Evolutionary conservation across 2,888 invertebrate genomes (phyloP).

Genomic region (Aricia artaxerxes): DNA sequence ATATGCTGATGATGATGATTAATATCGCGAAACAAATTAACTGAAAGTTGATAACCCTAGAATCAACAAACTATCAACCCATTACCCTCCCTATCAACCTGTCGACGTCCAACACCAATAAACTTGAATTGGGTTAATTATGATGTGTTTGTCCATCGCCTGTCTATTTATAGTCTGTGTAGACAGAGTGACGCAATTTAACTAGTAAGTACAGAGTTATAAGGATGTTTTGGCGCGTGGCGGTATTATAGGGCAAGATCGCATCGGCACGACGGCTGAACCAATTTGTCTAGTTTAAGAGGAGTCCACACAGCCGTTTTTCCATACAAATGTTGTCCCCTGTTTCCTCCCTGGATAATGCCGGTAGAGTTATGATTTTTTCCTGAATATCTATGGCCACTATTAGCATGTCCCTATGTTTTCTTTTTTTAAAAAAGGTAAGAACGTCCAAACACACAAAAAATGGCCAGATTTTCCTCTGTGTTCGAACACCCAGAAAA

Average conservation of each 20-base stretch:
- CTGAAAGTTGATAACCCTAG: neutral
- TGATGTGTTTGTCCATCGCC: conserved; percentile 15
- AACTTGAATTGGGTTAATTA: conserved; percentile 21
- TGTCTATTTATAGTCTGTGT: conserved; percentile 11
- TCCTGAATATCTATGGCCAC: too few relatives aligned
- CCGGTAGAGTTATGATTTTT: too few relatives aligned
- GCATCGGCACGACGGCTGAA: too few relatives aligned
- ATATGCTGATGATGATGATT: neutral
- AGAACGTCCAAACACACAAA: too few relatives aligned
- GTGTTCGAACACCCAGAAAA: too few relatives aligned
- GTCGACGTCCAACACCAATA: conserved; percentile 1
- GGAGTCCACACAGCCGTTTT: too few relatives aligned
- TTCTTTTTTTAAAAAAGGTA: too few relatives aligned
- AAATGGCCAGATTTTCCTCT: too few relatives aligned
- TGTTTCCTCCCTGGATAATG: too few relatives aligned
- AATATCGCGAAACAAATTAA: neutral
- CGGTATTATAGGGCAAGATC: neutral
- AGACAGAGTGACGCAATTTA: conserved; percentile 4
- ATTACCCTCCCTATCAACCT: conserved; percentile 10
- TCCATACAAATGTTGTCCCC: too few relatives aligned
- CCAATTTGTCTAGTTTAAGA: too few relatives aligned
- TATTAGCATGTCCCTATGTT: too few relatives aligned
- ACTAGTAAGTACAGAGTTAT: neutral
- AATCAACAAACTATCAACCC: neutral
- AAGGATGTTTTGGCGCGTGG: neutral